Base-by-base conservation (phyloP, 1,140 invertebrate genomes). In the Drosophila quadrilineata region DNA sequence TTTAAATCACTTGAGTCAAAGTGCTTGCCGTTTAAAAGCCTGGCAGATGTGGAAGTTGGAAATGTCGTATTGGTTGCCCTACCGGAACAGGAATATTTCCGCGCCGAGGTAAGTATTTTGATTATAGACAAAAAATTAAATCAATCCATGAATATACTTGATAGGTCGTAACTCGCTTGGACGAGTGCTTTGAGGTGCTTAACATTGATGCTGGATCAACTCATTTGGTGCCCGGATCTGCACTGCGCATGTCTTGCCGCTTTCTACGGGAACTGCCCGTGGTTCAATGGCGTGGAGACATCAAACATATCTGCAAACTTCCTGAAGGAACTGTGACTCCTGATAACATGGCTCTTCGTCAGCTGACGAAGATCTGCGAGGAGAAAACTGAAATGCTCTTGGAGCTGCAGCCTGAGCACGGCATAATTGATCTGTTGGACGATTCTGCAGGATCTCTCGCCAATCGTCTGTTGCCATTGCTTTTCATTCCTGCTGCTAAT, bases 181-280 rank as follows among this genome's bases (percentile, higher is more conserved):
- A 29, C 5, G 33, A 12, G 6, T 3, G 10, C 0, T 84, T 31
- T 21, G 9, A 1, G 10, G 79, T 84, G 0, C 14, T 10, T 0
- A 84, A 84, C 24, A 53, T 85, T 12, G 77, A 84, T 6, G 54
- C 48, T 0, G 74, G 79, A n/a, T 38, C 38, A 4, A 16, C 12
- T 2, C 52, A 74, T 10, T 6, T 4, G 0, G 53, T 77, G n/a
- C 5, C 38, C 0, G 9, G 9, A 0, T 8, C 35, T 0, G 9
- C 17, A n/a, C 4, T 84, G 6, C 79, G 74, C n/a, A 71, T 10
- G 28, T 12, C 77, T 0, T 84, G 77, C 9, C 53, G 22, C 1
- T 85, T 84, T n/a, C 8, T 84, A 0, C 65, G 71, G 1, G 53
- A 60, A 14, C 8, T 84, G 21, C 77, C 77, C 0, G 53, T 84